Evolutionary conservation across 2,888 invertebrate genomes (phyloP), one percentile per base, ranked within the genome.

Genomic region (Thumatha senex): DNA sequence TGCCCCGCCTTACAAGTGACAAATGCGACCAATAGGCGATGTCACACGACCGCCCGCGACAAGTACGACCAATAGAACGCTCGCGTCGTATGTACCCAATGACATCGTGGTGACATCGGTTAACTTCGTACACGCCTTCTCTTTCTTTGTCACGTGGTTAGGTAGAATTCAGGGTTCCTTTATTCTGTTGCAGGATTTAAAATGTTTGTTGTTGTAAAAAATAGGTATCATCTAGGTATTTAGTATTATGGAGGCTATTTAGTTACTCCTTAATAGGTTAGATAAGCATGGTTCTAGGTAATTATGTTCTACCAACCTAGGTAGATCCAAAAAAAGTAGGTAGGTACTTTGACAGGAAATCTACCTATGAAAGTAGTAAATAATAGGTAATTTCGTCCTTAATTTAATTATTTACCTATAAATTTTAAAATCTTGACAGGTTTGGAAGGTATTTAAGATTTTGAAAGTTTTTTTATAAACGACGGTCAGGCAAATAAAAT

Each of bases 31-130:
- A 91, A 90, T 87, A 63, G 69, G 71, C 68, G 70, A 85, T 90
- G 91, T 90, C 91, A 78, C 90, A 73, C 68, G 61, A 69, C 76
- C 81, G 83, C 84, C 86, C 80, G 89, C 83, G 91, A 90, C 91
- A 90, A 44, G 63, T 58, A 50, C 70, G 54, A 63, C 89, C 89
- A 89, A 90, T 89, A 51, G 70, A 60, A 67, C 46, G 66, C 80
- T 66, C 50, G 64, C 79, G 84, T 82, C 82, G 82, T 72, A 57
- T 60, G 73, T 76, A 66, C 74, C 90, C 90, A 91, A 86, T 89
- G 90, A 90, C 90, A 89, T 78, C 71, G 75, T 75, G 86, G 85
- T 89, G 89, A 91, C 90, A 89, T 71, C 75, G 76, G 71, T 71
- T 74, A 50, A 75, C 66, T 58, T 63, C 51, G 84, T 86, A 77